A percentile compares a stretch with the other conserved stretches of the same genome.
Evolutionary conservation across 1,140 invertebrate species (phyloP).

Genomic region (Heterodera carotae): DNA sequence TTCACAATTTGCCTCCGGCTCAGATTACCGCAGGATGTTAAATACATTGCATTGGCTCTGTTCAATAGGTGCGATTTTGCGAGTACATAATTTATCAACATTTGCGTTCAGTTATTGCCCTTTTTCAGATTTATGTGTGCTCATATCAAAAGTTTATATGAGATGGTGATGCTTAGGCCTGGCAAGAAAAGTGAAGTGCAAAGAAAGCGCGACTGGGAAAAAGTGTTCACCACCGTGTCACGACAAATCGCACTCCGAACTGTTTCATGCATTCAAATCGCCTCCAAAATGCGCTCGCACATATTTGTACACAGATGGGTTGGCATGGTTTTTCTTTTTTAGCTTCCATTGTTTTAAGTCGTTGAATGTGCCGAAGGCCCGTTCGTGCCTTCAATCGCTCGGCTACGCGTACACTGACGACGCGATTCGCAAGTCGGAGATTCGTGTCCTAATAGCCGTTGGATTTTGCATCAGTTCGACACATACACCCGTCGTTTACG

Average conservation of each 20-base stretch:
- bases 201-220: slow-evolving; percentile 35
- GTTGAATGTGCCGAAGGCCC: slow-evolving; percentile 27
- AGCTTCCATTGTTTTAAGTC: slow-evolving; percentile 2
- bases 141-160: slow-evolving; percentile 26
- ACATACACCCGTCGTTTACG: slow-evolving; percentile 39
- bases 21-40: slow-evolving; percentile 38
- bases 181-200: slow-evolving; percentile 12
- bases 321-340: background rate
- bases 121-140: slow-evolving; percentile 34
- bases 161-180: background rate
- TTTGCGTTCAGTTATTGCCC: background rate
- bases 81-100: background rate
- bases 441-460: slow-evolving; percentile 34
- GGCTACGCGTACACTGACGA: slow-evolving; percentile 41
- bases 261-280: slow-evolving; percentile 40
- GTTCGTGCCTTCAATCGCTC: slow-evolving; percentile 38
- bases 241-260: slow-evolving; percentile 33
- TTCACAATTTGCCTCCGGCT: slow-evolving; percentile 42
- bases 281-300: slow-evolving; percentile 36
- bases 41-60: slow-evolving; percentile 37
- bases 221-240: slow-evolving; percentile 38
- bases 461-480: slow-evolving; percentile 29
- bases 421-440: slow-evolving; percentile 35
- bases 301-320: background rate
- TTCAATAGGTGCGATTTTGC: slow-evolving; percentile 35